Evolutionary conservation across 1,140 invertebrate species (phyloP), one percentile per base, ranked within the genome.

Genomic region (Trigoniulus corallinus): DNA sequence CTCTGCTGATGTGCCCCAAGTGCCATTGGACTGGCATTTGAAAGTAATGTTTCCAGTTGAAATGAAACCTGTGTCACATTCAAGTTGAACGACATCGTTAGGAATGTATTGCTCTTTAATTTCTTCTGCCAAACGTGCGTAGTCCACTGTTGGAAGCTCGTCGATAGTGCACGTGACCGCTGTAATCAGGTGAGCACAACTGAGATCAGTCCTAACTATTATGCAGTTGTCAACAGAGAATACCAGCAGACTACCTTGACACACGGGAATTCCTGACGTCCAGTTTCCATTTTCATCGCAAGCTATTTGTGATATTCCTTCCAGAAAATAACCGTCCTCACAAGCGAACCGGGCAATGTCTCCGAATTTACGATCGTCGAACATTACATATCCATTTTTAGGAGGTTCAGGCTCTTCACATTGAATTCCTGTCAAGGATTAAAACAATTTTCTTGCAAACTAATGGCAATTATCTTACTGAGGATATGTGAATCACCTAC

Each of bases 241-340:
- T n/a, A n/a, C n/a, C n/a, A n/a, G n/a, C n/a, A n/a, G 15, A 7
- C 15, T 34, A 34, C 29, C 29, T 34, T 15, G 29, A 34, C 29
- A 34, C 15, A 34, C 15, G 7, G 29, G 29, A 7, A 15, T 7
- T 15, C 7, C 7, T 7, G 15, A 34, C 15, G 29, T 34, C 22
- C 3, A 34, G 4, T 34, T 4, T 4, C 29, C 29, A 34, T 34
- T 34, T 34, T 7, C 4, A 34, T 34, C 29, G 15, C 29, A 57
- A 34, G 37, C 43, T 15, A 50, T 49, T 15, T 53, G 43, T 15
- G 46, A 41, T 24, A 52, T 54, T 20, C 58, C 58, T 22, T 54
- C 51, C 23, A 60, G 13, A 7, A 57, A 52, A 51, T 48, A 57
- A n/a, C 56, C 56, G 37, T 50, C 42, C 39, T 46, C 56, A 23